Conservation (phyloP, 1,140 invertebrate species). For the Phymorhynchus buccinoides region DNA sequence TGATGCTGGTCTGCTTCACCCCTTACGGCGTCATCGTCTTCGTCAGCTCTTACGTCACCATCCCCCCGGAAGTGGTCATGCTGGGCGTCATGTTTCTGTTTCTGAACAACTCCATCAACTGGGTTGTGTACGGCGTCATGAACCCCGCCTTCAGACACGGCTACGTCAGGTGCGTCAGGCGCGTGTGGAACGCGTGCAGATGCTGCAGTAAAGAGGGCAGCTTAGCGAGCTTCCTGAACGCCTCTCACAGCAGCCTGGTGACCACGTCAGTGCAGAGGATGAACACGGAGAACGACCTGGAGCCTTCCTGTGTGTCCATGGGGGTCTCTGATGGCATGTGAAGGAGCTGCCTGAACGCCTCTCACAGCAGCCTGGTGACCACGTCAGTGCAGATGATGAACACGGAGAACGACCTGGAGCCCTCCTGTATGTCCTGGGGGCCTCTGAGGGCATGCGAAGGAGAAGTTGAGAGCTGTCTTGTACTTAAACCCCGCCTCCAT, state of each 20-base stretch:
- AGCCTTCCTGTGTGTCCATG: background rate
- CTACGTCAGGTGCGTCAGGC: background rate
- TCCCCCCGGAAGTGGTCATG: constrained; percentile 8
- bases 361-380: too few species aligned
- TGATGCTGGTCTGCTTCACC: constrained; percentile 12
- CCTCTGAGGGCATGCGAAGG: background rate
- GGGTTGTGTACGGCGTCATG: constrained; percentile 34
- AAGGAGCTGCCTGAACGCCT: background rate
- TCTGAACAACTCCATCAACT: constrained; percentile 23
- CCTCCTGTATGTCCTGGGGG: background rate
- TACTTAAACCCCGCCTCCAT: too few species aligned
- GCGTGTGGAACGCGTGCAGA: background rate
- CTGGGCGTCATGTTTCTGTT: constrained; percentile 20
- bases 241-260: too few species aligned
- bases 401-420: background rate
- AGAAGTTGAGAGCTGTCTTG: too few species aligned
- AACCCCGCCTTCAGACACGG: constrained; percentile 9
- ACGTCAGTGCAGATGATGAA: too few species aligned
- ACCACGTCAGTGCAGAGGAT: too few species aligned
- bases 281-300: background rate
- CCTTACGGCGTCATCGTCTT: constrained; percentile 23
- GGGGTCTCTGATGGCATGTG: background rate
- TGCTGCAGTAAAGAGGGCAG: background rate
- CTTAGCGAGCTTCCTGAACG: too few species aligned
- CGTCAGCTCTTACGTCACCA: background rate